These are phyloP conservation scores for Temnothorax rugatulus DNA, from an alignment of 2,888 invertebrate species.

Conservation along the genomic window DNA sequence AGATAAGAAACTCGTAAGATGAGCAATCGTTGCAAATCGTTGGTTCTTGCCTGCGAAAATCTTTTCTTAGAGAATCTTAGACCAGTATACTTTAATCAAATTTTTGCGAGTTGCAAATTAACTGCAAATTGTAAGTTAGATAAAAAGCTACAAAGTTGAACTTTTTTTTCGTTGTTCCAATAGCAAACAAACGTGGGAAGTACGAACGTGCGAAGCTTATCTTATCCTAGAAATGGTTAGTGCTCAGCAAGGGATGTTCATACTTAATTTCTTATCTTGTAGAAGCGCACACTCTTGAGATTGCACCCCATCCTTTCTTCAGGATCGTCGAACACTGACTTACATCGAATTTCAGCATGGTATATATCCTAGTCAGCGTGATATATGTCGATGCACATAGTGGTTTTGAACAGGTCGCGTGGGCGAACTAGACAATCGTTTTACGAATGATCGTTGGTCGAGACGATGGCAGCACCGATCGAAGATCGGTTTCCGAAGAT, in stretches of 20 bases:
- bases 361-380: slow-evolving; percentile 56
- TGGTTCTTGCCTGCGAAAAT: not conserved
- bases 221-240: slow-evolving; percentile 79
- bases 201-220: slow-evolving; percentile 73
- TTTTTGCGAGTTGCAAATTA: not conserved
- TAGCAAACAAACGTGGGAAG: slow-evolving; percentile 59
- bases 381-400: slow-evolving; percentile 65
- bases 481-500: slow-evolving; percentile 48
- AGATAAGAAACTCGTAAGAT: slow-evolving; percentile 15
- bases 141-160: not conserved
- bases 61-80: not conserved
- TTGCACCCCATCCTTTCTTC: slow-evolving; percentile 74
- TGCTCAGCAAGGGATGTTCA: slow-evolving; percentile 78
- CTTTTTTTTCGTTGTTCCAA: slow-evolving; percentile 5
- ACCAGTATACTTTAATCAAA: not conserved
- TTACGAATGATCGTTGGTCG: slow-evolving; percentile 77
- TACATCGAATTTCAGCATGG: slow-evolving; percentile 66
- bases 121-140: not conserved
- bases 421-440: slow-evolving; percentile 77
- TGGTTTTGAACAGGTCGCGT: slow-evolving; percentile 76
- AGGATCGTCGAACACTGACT: slow-evolving; percentile 19
- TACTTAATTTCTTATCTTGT: slow-evolving; percentile 85
- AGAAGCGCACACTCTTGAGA: slow-evolving; percentile 83
- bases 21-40: not conserved
- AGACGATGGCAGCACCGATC: slow-evolving; percentile 74